Conservation (phyloP, 2,113 vertebrate genomes). For the Dasypus novemcinctus region DNA sequence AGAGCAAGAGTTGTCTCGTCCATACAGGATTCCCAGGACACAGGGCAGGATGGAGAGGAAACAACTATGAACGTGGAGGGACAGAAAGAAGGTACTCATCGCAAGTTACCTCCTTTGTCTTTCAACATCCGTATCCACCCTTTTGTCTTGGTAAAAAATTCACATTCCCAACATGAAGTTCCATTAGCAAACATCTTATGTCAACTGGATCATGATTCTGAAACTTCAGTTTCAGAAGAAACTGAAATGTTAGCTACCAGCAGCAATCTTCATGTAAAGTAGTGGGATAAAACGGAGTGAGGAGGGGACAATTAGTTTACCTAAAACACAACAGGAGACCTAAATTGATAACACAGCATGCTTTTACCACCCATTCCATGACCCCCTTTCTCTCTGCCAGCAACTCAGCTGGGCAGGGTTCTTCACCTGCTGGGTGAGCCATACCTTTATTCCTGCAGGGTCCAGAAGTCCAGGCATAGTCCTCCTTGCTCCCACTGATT, state of each 20-base stretch:
- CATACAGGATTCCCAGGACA: not conserved
- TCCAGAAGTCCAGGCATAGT: not conserved
- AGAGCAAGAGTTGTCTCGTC: not conserved
- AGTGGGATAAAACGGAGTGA: not conserved
- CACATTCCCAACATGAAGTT: not conserved
- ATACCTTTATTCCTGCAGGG: not conserved
- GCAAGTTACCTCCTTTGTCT: not conserved
- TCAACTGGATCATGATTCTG: not conserved
- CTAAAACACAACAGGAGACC: not conserved
- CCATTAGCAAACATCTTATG: not conserved
- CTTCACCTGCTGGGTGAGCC: not conserved
- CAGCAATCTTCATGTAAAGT: not conserved
- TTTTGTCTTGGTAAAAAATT: not conserved
- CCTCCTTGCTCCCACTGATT: not conserved
- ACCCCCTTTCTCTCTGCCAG: not conserved
- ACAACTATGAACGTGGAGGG: not conserved
- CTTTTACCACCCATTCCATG: not conserved
- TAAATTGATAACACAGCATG: not conserved
- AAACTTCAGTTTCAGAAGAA: too few relatives aligned
- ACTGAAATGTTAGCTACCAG: not conserved
- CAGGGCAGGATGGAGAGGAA: not conserved
- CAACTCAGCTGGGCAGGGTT: not conserved
- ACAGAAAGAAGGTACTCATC: not conserved
- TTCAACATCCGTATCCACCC: not conserved
- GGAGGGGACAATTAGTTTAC: not conserved